Evolutionary conservation across 2,797 vertebrate genomes (phyloP), one percentile per base, ranked within the genome.

Genomic region (Linurgus olivaceus): DNA sequence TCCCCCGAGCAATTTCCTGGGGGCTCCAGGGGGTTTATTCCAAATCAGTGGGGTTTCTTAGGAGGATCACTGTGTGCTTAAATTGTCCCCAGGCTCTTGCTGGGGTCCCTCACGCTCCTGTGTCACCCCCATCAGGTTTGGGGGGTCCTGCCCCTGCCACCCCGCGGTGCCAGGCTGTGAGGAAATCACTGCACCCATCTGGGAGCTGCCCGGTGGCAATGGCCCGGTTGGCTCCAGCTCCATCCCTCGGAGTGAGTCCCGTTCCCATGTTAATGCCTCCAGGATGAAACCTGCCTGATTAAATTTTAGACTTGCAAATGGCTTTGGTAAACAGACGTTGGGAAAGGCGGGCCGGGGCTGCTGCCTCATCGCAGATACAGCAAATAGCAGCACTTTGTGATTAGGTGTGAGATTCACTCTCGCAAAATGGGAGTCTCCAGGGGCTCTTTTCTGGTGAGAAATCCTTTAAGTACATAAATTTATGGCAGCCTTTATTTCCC

Each of bases 241-340:
- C 8, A 4, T 38, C 44, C 80, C 86, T 13, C 68, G 58, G 70
- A 89, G 85, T 29, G 81, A 91, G 84, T 73, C 86, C 94, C 86
- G 28, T 59, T 93, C 71, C 80, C 82, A 94, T 88, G 94, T 94
- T 96, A 96, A 95, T 92, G 94, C 91, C 91, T 91, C 52, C 42
- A 71, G 77, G 94, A 96, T 94, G 94, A 96, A 97, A 97, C 90
- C 82, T 42, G 91, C 90, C 96, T 96, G 96, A 97, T 96, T 96
- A 95, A 96, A 95, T 88, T 96, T 97, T 96, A 96, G 94, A 97
- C 96, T 97, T 97, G 97, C 96, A 98, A 96, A 97, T 97, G 87
- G 85, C 10, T 90, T 96, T 85, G 87, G 95, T 95, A 96, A 97
- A 96, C 86, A 94, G 94, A 88, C 71, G 85, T 94, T 23, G 79